These are phyloP conservation scores for Amblyornis subalaris DNA, from an alignment of 2,113 vertebrate species.

Conservation along the genomic window DNA sequence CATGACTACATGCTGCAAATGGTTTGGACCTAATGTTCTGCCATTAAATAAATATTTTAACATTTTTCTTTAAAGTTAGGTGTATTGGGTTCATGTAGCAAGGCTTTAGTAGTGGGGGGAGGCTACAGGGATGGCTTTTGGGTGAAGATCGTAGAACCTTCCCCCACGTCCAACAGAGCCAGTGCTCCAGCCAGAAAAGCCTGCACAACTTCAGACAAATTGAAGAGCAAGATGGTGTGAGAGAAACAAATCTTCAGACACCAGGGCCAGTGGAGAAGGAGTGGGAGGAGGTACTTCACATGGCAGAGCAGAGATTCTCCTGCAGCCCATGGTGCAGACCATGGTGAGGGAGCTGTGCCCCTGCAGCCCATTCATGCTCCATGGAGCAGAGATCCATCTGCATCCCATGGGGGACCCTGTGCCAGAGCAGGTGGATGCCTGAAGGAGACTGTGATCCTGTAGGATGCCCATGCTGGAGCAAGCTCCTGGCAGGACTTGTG, in stretches of 20 bases:
- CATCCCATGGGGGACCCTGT: rapidly evolving
- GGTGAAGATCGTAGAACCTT: background rate
- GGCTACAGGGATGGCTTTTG: background rate
- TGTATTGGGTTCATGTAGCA: rapidly evolving
- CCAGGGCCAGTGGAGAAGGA: too few relatives aligned
- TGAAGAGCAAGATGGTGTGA: background rate
- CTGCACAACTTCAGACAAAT: background rate
- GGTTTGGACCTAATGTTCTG: background rate
- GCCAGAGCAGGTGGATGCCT: background rate
- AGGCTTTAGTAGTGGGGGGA: rapidly evolving
- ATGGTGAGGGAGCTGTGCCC: background rate
- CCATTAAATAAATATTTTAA: background rate
- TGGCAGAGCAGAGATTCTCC: background rate
- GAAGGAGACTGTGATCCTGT: background rate
- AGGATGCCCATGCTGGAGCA: background rate
- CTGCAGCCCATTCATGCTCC: background rate
- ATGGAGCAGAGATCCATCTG: background rate
- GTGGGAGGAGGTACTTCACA: background rate
- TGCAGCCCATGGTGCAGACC: background rate
- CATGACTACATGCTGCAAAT: background rate
- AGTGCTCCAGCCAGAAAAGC: background rate
- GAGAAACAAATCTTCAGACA: background rate
- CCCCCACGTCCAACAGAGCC: rapidly evolving
- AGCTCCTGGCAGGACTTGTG: background rate
- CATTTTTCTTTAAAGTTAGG: background rate